These are phyloP conservation scores for Scaptomyza flava DNA, from an alignment of 2,888 invertebrate species.

Conservation along the genomic window DNA sequence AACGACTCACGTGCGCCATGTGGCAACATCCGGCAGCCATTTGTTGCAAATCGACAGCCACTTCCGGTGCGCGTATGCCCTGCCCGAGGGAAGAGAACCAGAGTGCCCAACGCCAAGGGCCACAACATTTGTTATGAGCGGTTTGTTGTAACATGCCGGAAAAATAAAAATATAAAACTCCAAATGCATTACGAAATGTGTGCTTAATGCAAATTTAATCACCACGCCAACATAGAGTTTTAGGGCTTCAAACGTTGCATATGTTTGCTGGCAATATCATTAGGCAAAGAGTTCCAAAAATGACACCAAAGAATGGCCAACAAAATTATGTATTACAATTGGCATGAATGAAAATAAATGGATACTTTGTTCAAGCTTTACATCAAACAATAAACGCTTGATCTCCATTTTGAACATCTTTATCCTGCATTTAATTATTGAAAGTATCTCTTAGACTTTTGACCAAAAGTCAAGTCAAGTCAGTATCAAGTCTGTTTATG, in stretches of 20 bases:
- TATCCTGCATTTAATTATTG: too few relatives aligned
- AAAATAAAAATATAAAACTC: slow-evolving; percentile 30
- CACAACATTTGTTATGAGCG: slow-evolving; percentile 55
- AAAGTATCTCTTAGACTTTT: too few relatives aligned
- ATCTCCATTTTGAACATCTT: too few relatives aligned
- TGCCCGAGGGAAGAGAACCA: not conserved
- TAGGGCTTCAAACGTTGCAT: not conserved
- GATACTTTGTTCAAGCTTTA: too few relatives aligned
- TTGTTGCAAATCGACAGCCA: slow-evolving; percentile 77
- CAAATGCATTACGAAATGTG: slow-evolving; percentile 35
- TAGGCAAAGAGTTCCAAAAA: not conserved
- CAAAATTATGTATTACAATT: not conserved
- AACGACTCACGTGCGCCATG: slow-evolving; percentile 64
- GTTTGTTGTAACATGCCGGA: slow-evolving; percentile 39
- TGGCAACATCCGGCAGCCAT: slow-evolving; percentile 78
- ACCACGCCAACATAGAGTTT: not conserved
- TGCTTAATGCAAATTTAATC: slow-evolving; percentile 63
- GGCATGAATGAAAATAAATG: not conserved
- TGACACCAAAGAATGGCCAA: not conserved
- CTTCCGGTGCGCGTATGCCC: slow-evolving; percentile 65
- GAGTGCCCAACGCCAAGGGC: not conserved
- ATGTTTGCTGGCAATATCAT: not conserved
- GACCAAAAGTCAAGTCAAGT: not conserved
- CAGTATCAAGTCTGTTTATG: slow-evolving; percentile 6
- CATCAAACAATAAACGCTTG: too few relatives aligned